Percentiles rank a stretch among this genome's conserved stretches.
Conservation (phyloP, 2,797 vertebrate species). For the Pseudochromis fuscus region DNA sequence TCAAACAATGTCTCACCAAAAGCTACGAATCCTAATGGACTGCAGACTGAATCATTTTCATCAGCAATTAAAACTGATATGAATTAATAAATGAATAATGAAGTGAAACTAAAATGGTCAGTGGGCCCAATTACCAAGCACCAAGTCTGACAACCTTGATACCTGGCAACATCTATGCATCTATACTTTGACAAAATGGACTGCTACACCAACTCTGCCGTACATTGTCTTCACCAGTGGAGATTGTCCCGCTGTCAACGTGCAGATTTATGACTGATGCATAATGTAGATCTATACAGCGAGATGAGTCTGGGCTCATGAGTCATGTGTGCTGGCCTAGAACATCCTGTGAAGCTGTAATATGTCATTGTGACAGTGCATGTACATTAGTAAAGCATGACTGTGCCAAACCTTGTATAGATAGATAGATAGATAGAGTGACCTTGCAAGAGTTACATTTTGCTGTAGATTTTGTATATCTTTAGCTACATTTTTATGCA, state of each 20-base stretch:
- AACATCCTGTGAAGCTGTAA: neutral
- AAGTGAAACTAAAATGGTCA: neutral
- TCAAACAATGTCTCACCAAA: neutral
- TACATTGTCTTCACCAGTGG: neutral
- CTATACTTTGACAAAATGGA: neutral
- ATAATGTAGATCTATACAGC: conserved; percentile 4
- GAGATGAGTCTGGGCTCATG: neutral
- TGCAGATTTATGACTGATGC: neutral
- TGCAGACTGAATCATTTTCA: neutral
- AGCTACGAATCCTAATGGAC: neutral
- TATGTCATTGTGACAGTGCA: neutral
- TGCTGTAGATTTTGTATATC: neutral
- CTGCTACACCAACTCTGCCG: neutral
- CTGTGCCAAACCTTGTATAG: too few relatives aligned
- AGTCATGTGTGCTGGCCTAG: conserved; percentile 7
- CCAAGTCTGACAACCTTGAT: too few relatives aligned
- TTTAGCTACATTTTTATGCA: neutral
- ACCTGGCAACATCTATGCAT: too few relatives aligned
- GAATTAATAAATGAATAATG: conserved; percentile 4
- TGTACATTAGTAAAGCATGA: neutral
- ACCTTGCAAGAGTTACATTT: neutral
- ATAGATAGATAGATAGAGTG: conserved; percentile 2
- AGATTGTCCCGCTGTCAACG: neutral
- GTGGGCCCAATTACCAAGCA: neutral
- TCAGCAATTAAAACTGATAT: neutral